Percentiles rank a stretch among this genome's conserved stretches.
Conservation (phyloP, 2,888 invertebrate genomes). For the Quadroppia sp. region DNA sequence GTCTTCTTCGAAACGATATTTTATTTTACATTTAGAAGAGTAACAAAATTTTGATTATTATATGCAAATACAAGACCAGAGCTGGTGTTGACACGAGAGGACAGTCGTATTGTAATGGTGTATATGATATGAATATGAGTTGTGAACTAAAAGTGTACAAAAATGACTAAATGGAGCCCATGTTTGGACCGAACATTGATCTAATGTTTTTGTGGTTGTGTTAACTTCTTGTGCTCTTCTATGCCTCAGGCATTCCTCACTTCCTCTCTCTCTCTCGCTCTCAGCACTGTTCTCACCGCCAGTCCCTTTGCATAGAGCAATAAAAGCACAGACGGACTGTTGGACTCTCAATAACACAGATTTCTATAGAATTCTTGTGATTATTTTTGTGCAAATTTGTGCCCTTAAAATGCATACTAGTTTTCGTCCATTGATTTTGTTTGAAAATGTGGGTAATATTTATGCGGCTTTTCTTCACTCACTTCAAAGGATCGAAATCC, state of each 20-base stretch:
- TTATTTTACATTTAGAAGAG: too few relatives aligned
- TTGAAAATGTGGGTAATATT: background rate
- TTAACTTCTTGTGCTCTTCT: background rate
- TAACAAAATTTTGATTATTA: too few relatives aligned
- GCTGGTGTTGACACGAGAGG: background rate
- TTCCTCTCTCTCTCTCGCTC: background rate
- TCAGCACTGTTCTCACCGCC: background rate
- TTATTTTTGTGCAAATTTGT: background rate
- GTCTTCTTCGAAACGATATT: too few relatives aligned
- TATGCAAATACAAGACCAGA: too few relatives aligned
- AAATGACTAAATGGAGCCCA: too few relatives aligned
- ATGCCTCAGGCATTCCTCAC: constrained; percentile 7
- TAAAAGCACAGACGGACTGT: constrained; percentile 16
- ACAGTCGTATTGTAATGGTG: too few relatives aligned
- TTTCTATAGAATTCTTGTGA: constrained; percentile 7
- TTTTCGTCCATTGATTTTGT: background rate
- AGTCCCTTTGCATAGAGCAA: background rate
- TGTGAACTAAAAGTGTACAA: too few relatives aligned
- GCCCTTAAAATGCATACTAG: background rate
- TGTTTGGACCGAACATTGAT: background rate
- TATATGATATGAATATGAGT: too few relatives aligned
- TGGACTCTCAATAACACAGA: background rate
- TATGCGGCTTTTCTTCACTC: background rate
- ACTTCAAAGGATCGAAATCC: constrained; percentile 9
- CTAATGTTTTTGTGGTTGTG: constrained; percentile 14